Evolutionary conservation across 2,113 vertebrate species (phyloP).

Genomic region (Grammomys surdaster): DNA sequence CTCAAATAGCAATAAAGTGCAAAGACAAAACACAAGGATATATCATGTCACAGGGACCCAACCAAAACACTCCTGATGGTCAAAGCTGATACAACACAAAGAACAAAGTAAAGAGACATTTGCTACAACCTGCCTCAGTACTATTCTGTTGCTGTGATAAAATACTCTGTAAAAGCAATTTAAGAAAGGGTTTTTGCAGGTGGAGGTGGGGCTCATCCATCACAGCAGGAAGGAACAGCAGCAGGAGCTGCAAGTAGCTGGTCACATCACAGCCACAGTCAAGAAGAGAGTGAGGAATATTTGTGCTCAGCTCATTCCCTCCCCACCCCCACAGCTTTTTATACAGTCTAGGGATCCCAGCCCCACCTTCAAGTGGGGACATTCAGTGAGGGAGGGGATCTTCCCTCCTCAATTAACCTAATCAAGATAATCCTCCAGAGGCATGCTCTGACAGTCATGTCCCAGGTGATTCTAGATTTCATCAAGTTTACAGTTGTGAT

Average conservation of each 20-base stretch:
- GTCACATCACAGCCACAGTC: not conserved
- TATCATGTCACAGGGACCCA: not conserved
- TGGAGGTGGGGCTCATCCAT: not conserved
- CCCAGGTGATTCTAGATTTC: not conserved
- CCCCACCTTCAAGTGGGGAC: not conserved
- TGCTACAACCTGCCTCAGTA: not conserved
- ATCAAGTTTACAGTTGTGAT: not conserved
- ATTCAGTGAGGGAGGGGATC: too few relatives aligned
- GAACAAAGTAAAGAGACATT: not conserved
- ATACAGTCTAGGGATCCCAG: not conserved
- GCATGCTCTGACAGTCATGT: not conserved
- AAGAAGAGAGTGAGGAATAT: not conserved
- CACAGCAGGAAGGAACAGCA: not conserved
- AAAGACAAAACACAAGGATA: not conserved
- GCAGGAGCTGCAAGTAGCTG: not conserved
- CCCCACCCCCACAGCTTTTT: not conserved
- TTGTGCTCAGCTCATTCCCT: not conserved
- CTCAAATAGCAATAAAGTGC: not conserved
- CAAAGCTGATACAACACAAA: not conserved
- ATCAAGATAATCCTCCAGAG: too few relatives aligned
- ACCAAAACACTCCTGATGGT: not conserved
- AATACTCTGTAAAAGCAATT: not conserved
- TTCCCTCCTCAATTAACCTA: not conserved
- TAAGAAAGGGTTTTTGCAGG: not conserved
- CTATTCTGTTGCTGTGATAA: not conserved